Conservation (phyloP, 2,797 vertebrate genomes). For the Chiroxiphia lanceolata region DNA sequence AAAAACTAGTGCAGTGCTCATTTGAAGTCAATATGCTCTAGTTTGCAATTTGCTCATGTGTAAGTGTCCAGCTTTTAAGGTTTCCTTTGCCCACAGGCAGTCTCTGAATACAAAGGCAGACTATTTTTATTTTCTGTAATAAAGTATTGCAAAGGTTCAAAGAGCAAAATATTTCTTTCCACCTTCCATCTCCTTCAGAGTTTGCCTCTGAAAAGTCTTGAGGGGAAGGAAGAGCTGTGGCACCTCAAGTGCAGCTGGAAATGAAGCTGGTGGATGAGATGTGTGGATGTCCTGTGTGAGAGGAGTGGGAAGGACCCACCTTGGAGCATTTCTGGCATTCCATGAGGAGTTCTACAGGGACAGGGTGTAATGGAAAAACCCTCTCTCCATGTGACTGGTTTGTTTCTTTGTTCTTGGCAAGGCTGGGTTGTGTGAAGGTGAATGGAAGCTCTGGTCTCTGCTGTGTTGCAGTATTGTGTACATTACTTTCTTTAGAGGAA, state of each 20-base stretch:
- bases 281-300: accelerated
- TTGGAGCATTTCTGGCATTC: not conserved
- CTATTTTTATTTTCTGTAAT: not conserved
- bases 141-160: not conserved
- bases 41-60: slow-evolving; percentile 25
- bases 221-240: not conserved
- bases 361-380: not conserved
- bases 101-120: slow-evolving; percentile 26
- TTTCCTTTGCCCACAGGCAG: slow-evolving; percentile 45
- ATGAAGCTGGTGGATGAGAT: not conserved
- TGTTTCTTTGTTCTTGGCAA: not conserved
- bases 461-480: not conserved
- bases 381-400: not conserved
- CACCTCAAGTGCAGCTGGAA: not conserved
- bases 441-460: not conserved
- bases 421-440: not conserved
- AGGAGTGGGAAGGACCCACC: not conserved
- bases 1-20: not conserved
- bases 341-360: accelerated
- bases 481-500: not conserved
- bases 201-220: not conserved
- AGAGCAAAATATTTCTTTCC: not conserved
- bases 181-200: not conserved
- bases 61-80: slow-evolving; percentile 47
- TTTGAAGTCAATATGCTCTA: slow-evolving; percentile 51